Evolutionary conservation across 2,797 vertebrate genomes (phyloP).

Genomic region (Mycteria americana): DNA sequence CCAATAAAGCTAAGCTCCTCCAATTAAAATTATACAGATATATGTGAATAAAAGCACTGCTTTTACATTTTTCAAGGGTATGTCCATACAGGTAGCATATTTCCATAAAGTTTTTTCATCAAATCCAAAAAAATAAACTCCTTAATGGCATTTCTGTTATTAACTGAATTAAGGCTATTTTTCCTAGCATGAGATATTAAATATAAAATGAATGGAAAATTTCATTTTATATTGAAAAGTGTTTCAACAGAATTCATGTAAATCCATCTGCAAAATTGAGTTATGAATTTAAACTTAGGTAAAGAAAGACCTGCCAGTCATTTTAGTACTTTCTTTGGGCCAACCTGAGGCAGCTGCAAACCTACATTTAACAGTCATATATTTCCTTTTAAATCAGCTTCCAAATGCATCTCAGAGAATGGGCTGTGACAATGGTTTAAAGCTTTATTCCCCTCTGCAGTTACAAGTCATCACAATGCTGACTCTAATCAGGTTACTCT

Average conservation of each 20-base stretch:
- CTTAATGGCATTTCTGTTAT: background rate
- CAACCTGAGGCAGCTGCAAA: constrained; percentile 54
- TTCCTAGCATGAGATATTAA: background rate
- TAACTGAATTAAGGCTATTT: background rate
- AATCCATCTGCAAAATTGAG: constrained; percentile 39
- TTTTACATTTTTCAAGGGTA: background rate
- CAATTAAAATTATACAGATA: background rate
- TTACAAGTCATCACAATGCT: constrained; percentile 79
- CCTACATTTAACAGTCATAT: constrained; percentile 31
- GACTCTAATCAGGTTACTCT: constrained; percentile 82
- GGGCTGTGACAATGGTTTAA: constrained; percentile 69
- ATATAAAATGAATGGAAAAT: background rate
- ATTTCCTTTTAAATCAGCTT: constrained; percentile 70
- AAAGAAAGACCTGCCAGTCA: background rate
- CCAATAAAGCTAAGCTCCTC: background rate
- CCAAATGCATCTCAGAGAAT: constrained; percentile 69
- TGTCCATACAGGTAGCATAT: background rate
- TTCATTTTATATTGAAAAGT: background rate
- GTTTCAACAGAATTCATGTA: background rate
- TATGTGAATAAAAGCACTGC: background rate
- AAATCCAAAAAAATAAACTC: background rate
- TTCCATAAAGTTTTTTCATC: background rate
- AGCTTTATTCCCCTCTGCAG: constrained; percentile 72
- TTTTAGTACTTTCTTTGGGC: constrained; percentile 16
- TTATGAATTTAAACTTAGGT: constrained; percentile 58